A percentile compares a stretch with the other conserved stretches of the same genome.
Conservation (phyloP, 2,888 invertebrate species). For the Orthosia cruda region DNA sequence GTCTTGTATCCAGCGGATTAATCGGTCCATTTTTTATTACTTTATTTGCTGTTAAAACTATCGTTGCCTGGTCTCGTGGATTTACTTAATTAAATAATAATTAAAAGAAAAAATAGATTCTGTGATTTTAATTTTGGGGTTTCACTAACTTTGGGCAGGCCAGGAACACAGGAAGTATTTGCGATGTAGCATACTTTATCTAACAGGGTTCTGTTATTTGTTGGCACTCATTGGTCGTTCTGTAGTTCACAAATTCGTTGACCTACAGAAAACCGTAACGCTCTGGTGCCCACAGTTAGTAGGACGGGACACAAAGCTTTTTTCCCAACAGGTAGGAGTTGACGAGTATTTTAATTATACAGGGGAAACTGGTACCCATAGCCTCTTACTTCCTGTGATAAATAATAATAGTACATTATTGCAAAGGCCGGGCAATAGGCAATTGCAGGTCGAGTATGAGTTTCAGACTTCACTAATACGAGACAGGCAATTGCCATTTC, state of each 20-base stretch:
- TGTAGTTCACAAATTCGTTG: slow-evolving; percentile 42
- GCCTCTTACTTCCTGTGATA: slow-evolving; percentile 45
- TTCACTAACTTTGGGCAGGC: too few relatives aligned
- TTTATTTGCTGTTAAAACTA: not conserved
- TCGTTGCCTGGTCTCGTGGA: not conserved
- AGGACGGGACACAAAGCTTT: slow-evolving; percentile 39
- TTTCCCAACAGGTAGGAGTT: slow-evolving; percentile 17
- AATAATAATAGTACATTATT: too few relatives aligned
- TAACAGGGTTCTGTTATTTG: not conserved
- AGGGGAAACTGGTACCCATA: slow-evolving; percentile 22
- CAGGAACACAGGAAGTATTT: not conserved
- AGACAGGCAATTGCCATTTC: too few relatives aligned
- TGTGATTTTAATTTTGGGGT: not conserved
- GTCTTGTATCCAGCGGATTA: too few relatives aligned
- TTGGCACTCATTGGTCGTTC: slow-evolving; percentile 10
- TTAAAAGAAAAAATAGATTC: not conserved
- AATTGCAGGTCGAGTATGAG: too few relatives aligned
- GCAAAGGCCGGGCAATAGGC: too few relatives aligned
- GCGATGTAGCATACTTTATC: not conserved
- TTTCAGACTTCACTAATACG: too few relatives aligned
- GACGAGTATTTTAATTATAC: slow-evolving; percentile 55
- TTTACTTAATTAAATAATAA: not conserved
- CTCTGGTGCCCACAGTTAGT: slow-evolving; percentile 33
- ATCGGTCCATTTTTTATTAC: not conserved
- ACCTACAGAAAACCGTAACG: slow-evolving; percentile 45